These are phyloP conservation scores for Cremastinae sp. DNA, from an alignment of 2,888 invertebrate genomes.

Conservation along the genomic window DNA sequence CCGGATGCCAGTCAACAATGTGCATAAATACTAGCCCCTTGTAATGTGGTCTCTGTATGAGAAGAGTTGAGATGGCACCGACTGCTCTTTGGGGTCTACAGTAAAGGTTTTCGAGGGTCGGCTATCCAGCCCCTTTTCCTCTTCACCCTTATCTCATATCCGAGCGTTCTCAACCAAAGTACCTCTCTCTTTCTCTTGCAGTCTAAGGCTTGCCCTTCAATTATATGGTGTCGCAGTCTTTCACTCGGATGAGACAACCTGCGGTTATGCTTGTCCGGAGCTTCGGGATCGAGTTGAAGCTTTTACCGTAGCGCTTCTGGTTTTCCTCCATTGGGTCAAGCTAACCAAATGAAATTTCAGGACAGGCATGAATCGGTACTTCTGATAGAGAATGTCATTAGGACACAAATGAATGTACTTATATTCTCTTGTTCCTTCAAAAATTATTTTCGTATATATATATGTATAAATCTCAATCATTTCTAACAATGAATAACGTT, in stretches of 20 bases:
- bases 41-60: slow-evolving; percentile 71
- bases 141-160: slow-evolving; percentile 26
- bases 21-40: slow-evolving; percentile 79
- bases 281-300: slow-evolving; percentile 49
- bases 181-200: slow-evolving; percentile 53
- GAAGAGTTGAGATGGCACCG: slow-evolving; percentile 59
- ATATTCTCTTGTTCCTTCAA: not conserved
- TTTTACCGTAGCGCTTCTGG: slow-evolving; percentile 35
- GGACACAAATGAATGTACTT: not conserved
- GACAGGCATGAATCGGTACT: slow-evolving; percentile 24
- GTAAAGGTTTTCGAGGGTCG: slow-evolving; percentile 65
- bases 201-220: slow-evolving; percentile 69
- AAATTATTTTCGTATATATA: not conserved
- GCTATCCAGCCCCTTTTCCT: slow-evolving; percentile 52
- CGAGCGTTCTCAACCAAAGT: slow-evolving; percentile 38
- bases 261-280: slow-evolving; percentile 75
- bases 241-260: slow-evolving; percentile 74
- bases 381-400: slow-evolving; percentile 1
- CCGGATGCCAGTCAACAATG: slow-evolving; percentile 80
- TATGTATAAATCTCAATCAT: not conserved
- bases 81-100: slow-evolving; percentile 51
- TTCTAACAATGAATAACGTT: not conserved
- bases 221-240: slow-evolving; percentile 74
- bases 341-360: slow-evolving; percentile 40
- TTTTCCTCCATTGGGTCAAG: slow-evolving; percentile 25